A percentile compares a stretch with the other conserved stretches of the same genome.
These are phyloP conservation scores for Patiria miniata DNA, from an alignment of 35 echinoderm and acorn worm genomes.

Conservation along the genomic window DNA sequence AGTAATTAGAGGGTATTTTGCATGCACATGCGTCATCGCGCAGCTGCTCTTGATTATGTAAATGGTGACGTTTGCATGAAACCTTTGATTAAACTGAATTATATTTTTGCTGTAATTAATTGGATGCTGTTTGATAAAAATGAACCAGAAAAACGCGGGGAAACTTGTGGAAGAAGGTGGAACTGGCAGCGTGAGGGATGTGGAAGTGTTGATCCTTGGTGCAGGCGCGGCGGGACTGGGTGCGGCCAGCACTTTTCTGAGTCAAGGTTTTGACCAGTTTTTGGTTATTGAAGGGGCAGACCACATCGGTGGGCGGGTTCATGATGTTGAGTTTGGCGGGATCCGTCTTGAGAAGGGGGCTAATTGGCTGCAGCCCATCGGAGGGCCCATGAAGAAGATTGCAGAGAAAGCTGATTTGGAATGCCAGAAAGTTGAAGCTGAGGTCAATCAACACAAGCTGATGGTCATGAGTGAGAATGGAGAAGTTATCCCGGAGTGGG, in stretches of 20 bases:
- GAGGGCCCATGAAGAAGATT: neutral
- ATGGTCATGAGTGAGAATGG: neutral
- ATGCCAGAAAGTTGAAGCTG: neutral
- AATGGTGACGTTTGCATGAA: too few species aligned
- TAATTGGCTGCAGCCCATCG: conserved; percentile 49
- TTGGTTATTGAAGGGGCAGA: conserved; percentile 37
- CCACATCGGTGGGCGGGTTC: conserved; percentile 46
- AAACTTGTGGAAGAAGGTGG: neutral
- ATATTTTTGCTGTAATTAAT: neutral
- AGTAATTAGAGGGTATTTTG: neutral
- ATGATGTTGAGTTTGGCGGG: conserved; percentile 56
- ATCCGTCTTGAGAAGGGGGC: conserved; percentile 33
- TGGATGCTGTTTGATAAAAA: neutral
- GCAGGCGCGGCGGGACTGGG: conserved; percentile 7
- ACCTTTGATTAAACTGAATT: too few species aligned
- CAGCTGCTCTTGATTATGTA: too few species aligned
- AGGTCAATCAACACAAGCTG: neutral
- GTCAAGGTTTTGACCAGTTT: conserved; percentile 40
- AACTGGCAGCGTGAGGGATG: neutral
- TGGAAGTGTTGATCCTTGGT: neutral
- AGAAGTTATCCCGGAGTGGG: neutral
- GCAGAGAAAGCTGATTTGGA: neutral
- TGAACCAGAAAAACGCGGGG: neutral
- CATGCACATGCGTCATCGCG: too few species aligned
- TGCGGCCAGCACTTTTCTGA: conserved; percentile 19